A percentile compares a stretch with the other conserved stretches of the same genome.
Conservation (phyloP, 2,113 vertebrate genomes). For the Neoarius graeffei region DNA sequence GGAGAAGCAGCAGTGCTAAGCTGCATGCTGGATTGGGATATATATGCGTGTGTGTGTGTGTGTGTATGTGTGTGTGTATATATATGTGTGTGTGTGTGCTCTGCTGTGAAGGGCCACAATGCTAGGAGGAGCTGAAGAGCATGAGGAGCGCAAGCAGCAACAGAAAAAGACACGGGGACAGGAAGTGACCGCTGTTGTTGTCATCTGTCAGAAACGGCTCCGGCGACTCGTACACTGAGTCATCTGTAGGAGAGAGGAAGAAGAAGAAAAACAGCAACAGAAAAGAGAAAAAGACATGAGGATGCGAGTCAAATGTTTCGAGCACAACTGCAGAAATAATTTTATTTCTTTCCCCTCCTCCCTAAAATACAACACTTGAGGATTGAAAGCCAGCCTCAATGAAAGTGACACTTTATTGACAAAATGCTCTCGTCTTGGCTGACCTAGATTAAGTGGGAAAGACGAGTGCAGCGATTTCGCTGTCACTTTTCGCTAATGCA, state of each 20-base stretch:
- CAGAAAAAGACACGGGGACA: conserved; percentile 55
- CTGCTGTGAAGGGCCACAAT: conserved; percentile 10
- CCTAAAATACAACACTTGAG: conserved; percentile 20
- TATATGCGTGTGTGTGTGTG: background rate
- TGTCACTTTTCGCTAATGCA: conserved; percentile 33
- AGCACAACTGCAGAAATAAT: background rate
- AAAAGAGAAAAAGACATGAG: background rate
- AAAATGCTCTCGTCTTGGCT: conserved; percentile 31
- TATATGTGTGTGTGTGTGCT: background rate
- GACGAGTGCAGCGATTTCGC: conserved; percentile 22
- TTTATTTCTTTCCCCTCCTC: background rate
- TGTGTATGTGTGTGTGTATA: background rate
- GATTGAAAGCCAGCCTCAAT: conserved; percentile 22
- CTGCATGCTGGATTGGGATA: conserved; percentile 24
- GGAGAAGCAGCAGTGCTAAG: conserved; percentile 2
- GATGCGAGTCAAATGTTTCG: conserved; percentile 14
- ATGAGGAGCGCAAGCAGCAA: conserved; percentile 57
- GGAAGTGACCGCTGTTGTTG: conserved; percentile 77
- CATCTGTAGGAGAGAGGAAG: conserved; percentile 71
- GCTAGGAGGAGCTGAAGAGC: conserved; percentile 61
- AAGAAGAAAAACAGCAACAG: background rate
- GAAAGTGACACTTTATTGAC: conserved; percentile 19
- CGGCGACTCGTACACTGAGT: conserved; percentile 91
- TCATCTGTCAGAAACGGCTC: conserved; percentile 96
- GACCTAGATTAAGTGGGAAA: conserved; percentile 38